Percentiles rank a stretch among this genome's conserved stretches.
Conservation (phyloP, 2,797 vertebrate genomes). For the Tolypeutes matacus region DNA sequence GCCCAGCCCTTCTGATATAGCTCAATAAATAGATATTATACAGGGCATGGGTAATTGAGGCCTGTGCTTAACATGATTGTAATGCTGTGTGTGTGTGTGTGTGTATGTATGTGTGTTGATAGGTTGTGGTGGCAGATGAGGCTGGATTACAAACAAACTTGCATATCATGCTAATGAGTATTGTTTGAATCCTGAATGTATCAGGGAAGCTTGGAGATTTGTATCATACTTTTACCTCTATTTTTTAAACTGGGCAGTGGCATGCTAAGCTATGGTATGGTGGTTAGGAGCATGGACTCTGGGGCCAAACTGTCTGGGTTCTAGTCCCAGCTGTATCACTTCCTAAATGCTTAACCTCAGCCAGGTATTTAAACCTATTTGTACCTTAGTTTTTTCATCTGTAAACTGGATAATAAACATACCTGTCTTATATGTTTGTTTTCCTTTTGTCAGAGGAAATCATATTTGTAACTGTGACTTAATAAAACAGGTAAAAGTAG, state of each 20-base stretch:
- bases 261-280: not conserved
- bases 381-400: conserved; percentile 41
- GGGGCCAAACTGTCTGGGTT: conserved; percentile 13
- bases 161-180: not conserved
- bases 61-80: not conserved
- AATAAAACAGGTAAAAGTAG: conserved; percentile 19
- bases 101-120: not conserved
- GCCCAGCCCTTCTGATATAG: conserved; percentile 11
- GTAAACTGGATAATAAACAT: not conserved
- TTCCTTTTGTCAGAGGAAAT: conserved; percentile 50
- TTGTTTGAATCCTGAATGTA: conserved; percentile 37
- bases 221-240: not conserved
- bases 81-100: not conserved
- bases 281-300: not conserved
- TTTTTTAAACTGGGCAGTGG: not conserved
- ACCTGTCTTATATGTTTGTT: conserved; percentile 15
- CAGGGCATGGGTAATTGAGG: not conserved
- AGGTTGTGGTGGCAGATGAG: not conserved
- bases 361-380: not conserved
- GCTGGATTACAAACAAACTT: conserved; percentile 29
- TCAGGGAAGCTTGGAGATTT: conserved; percentile 15
- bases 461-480: conserved; percentile 51
- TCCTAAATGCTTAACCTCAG: conserved; percentile 30
- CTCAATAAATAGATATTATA: not conserved
- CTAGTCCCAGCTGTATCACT: conserved; percentile 10